Percentiles rank a stretch among this genome's conserved stretches.
Evolutionary conservation across 2,113 vertebrate species (phyloP).

Genomic region (Argyrosomus japonicus): DNA sequence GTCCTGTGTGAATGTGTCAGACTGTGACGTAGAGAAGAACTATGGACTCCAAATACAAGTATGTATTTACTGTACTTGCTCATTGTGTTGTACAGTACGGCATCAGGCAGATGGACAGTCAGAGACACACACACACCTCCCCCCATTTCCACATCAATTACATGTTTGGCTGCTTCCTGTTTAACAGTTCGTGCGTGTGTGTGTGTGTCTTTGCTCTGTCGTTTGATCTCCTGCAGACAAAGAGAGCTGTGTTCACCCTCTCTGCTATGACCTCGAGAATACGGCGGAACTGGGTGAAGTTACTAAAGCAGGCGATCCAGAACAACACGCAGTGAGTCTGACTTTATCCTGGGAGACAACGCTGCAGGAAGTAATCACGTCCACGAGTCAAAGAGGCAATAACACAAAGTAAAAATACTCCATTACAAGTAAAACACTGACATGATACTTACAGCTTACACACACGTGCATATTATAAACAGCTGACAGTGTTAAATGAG

Average conservation of each 20-base stretch:
- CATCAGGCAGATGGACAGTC: slow-evolving; percentile 12
- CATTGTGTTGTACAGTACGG: not conserved
- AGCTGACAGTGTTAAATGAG: too few relatives aligned
- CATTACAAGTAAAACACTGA: too few relatives aligned
- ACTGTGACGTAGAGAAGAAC: slow-evolving; percentile 92
- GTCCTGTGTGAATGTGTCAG: slow-evolving; percentile 88
- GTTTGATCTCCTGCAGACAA: slow-evolving; percentile 86
- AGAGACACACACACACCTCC: not conserved
- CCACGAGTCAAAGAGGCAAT: not conserved
- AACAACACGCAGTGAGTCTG: slow-evolving; percentile 87
- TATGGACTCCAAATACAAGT: slow-evolving; percentile 97
- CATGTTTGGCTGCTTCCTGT: slow-evolving; percentile 66
- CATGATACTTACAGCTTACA: too few relatives aligned
- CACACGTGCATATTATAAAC: too few relatives aligned
- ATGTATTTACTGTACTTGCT: slow-evolving; percentile 30
- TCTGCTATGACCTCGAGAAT: slow-evolving; percentile 96
- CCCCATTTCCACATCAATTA: slow-evolving; percentile 44
- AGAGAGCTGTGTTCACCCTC: slow-evolving; percentile 89
- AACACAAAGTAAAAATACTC: not conserved
- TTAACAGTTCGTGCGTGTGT: slow-evolving; percentile 42
- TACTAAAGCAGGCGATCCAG: slow-evolving; percentile 90
- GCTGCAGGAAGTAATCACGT: not conserved
- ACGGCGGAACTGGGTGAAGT: slow-evolving; percentile 95
- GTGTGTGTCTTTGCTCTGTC: slow-evolving; percentile 10
- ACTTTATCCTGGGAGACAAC: slow-evolving; percentile 1